Conservation (phyloP, 1,140 invertebrate genomes). For the Drosophila varians region DNA sequence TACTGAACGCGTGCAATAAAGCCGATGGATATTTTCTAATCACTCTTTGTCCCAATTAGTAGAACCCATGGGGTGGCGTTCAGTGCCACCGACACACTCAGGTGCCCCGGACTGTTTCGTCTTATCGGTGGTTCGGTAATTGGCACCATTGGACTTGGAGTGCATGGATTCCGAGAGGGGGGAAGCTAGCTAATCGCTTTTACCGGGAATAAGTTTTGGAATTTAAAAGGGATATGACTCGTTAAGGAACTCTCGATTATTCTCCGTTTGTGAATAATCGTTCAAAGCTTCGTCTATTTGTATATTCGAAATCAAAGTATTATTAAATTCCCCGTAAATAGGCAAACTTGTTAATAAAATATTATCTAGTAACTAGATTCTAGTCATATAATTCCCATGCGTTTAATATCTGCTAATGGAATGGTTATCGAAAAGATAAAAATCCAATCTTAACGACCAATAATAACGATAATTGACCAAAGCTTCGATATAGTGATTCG, state of each 20-base stretch:
- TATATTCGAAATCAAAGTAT: too few relatives aligned
- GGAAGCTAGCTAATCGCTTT: not conserved
- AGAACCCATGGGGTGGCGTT: not conserved
- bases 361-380: not conserved
- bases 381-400: not conserved
- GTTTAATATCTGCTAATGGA: not conserved
- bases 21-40: conserved; percentile 35
- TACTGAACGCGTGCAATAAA: conserved; percentile 60
- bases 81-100: not conserved
- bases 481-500: not conserved
- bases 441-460: not conserved
- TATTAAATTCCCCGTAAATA: too few relatives aligned
- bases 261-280: too few relatives aligned
- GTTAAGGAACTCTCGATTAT: too few relatives aligned
- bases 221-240: too few relatives aligned
- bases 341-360: too few relatives aligned
- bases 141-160: not conserved
- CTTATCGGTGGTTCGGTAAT: not conserved
- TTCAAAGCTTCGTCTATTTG: too few relatives aligned
- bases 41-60: conserved; percentile 7
- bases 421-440: not conserved
- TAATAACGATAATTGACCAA: not conserved
- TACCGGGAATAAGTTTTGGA: too few relatives aligned
- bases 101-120: not conserved
- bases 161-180: not conserved